phyloP scores from a whole-genome alignment of 2,888 invertebrate species.

The Cremastinae sp. region DNA sequence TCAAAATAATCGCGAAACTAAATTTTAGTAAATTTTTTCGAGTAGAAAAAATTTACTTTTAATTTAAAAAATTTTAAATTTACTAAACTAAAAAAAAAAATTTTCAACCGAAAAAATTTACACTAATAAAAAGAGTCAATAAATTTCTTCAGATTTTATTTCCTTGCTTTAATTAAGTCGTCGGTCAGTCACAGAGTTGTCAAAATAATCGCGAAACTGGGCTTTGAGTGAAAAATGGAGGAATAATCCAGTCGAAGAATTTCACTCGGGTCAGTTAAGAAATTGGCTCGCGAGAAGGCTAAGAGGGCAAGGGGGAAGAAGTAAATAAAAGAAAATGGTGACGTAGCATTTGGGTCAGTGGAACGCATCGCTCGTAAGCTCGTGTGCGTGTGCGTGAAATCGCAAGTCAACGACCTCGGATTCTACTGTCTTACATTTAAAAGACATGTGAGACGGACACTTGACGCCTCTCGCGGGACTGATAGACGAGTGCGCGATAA shows the following conservation, averaged over 20 bases:
- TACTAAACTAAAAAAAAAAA: too few relatives aligned
- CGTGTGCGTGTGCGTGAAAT: conserved; percentile 73
- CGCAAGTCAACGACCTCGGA: conserved; percentile 75
- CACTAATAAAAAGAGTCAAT: conserved; percentile 25
- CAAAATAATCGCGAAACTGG: not conserved
- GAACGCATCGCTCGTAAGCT: conserved; percentile 65
- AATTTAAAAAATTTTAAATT: too few relatives aligned
- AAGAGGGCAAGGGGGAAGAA: conserved; percentile 50
- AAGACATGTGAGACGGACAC: conserved; percentile 42
- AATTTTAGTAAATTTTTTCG: too few relatives aligned
- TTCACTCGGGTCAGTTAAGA: conserved; percentile 40
- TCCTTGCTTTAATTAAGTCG: too few relatives aligned
- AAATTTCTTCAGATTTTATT: too few relatives aligned
- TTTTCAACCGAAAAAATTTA: too few relatives aligned
- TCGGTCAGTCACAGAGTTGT: not conserved
- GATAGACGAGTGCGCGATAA: not conserved
- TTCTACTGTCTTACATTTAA: conserved; percentile 54
- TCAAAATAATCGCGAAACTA: too few relatives aligned
- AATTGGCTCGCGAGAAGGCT: not conserved
- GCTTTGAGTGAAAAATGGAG: too few relatives aligned
- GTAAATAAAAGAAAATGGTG: conserved; percentile 62
- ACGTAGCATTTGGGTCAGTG: conserved; percentile 75
- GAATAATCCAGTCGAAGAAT: conserved; percentile 28
- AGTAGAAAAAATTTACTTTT: too few relatives aligned
- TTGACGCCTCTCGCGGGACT: conserved; percentile 32